phyloP scores from a whole-genome alignment of 2,888 invertebrate genomes.

The Rhagonycha lutea region DNA sequence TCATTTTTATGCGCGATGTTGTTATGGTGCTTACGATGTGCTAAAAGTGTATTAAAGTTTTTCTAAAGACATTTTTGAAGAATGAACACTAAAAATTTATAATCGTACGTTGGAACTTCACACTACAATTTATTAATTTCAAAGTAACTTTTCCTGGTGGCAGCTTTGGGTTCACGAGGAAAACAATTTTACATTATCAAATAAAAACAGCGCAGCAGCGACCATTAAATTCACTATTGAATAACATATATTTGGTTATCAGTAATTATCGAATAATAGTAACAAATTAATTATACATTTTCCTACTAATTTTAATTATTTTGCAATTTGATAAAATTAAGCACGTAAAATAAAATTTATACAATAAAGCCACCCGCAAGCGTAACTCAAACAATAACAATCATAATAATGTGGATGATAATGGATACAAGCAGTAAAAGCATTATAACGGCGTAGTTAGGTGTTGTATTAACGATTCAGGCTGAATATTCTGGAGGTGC shows the following conservation, averaged over 20 bases:
- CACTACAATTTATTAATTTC: neutral
- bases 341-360: conserved; percentile 17
- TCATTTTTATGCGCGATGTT: neutral
- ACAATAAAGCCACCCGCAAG: conserved; percentile 24
- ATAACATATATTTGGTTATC: neutral
- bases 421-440: conserved; percentile 32
- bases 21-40: neutral
- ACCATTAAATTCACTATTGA: neutral
- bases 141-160: neutral
- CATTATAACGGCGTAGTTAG: conserved; percentile 27
- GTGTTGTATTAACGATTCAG: conserved; percentile 28
- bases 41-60: neutral
- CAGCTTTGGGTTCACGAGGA: neutral
- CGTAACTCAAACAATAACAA: conserved; percentile 26
- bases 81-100: neutral
- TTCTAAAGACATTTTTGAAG: neutral
- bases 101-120: neutral
- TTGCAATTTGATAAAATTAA: neutral
- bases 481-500: conserved; percentile 25
- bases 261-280: neutral
- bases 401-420: conserved; percentile 22
- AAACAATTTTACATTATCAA: neutral
- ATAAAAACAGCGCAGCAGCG: neutral
- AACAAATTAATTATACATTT: neutral
- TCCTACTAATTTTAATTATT: neutral